Conservation (phyloP, 2,113 vertebrate species). For the Nothoprocta perdicaria region DNA sequence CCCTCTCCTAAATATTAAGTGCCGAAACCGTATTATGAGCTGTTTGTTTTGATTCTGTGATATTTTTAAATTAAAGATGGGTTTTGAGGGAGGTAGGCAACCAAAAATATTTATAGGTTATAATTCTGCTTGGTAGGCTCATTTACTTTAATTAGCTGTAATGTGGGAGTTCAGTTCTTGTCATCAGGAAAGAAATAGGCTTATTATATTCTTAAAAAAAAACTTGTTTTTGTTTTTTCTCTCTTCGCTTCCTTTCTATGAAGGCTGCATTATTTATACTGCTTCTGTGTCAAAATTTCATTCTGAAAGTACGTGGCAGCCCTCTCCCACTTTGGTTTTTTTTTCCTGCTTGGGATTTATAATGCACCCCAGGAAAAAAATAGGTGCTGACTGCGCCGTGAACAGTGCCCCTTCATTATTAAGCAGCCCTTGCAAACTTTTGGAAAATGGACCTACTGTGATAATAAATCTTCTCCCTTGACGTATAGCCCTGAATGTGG, state of each 20-base stretch:
- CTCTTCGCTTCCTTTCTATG: not conserved
- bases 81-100: slow-evolving; percentile 42
- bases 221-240: not conserved
- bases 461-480: slow-evolving; percentile 72
- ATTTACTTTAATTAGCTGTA: slow-evolving; percentile 50
- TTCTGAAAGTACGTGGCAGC: not conserved
- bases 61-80: slow-evolving; percentile 31
- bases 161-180: not conserved
- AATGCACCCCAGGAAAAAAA: slow-evolving; percentile 11
- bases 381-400: slow-evolving; percentile 16
- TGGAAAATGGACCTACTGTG: slow-evolving; percentile 34
- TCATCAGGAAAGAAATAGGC: not conserved
- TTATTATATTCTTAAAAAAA: not conserved
- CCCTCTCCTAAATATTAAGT: slow-evolving; percentile 24
- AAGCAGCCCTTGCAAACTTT: slow-evolving; percentile 43
- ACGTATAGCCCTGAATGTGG: slow-evolving; percentile 48
- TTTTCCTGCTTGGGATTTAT: not conserved
- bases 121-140: not conserved
- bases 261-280: not conserved
- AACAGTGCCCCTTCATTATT: slow-evolving; percentile 50
- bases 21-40: not conserved
- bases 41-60: slow-evolving; percentile 18
- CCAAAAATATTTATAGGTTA: slow-evolving; percentile 38
- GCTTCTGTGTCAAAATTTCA: not conserved
- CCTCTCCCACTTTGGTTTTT: not conserved